phyloP scores from a whole-genome alignment of 2,113 vertebrate genomes.

The Tor tambroides region DNA sequence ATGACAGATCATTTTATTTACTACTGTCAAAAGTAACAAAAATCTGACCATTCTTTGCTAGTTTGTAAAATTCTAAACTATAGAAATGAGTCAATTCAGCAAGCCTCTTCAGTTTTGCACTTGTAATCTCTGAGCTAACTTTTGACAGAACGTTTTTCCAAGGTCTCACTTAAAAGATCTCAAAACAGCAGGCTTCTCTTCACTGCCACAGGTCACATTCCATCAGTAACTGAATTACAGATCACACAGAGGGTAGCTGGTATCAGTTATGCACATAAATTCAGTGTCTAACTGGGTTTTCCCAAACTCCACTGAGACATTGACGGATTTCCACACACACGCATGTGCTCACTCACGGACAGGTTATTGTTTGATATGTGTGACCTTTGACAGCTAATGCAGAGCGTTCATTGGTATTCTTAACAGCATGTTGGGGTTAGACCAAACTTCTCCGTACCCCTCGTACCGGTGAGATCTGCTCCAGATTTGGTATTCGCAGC shows the following conservation, averaged over 20 bases:
- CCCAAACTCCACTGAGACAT: slow-evolving; percentile 31
- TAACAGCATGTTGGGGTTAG: slow-evolving; percentile 2
- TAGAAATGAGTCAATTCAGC: background rate
- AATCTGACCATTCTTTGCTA: background rate
- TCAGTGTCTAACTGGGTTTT: slow-evolving; percentile 26
- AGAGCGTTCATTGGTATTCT: slow-evolving; percentile 55
- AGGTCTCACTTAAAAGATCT: background rate
- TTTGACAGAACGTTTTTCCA: background rate
- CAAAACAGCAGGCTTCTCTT: slow-evolving; percentile 18
- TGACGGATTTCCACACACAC: background rate
- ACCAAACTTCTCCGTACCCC: slow-evolving; percentile 25
- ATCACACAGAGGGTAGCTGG: slow-evolving; percentile 6
- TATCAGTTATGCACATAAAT: slow-evolving; percentile 43
- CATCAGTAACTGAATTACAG: slow-evolving; percentile 29
- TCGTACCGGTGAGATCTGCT: slow-evolving; percentile 26
- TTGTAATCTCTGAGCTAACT: background rate
- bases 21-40: background rate
- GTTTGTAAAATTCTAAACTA: background rate
- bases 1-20: background rate
- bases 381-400: slow-evolving; percentile 57
- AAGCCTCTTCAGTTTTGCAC: background rate
- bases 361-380: slow-evolving; percentile 15
- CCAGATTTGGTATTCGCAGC: slow-evolving; percentile 53
- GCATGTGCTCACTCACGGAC: slow-evolving; percentile 15
- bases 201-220: slow-evolving; percentile 19